Percentiles rank a stretch among this genome's conserved stretches.
Evolutionary conservation across 1,140 invertebrate genomes (phyloP).

Genomic region (Drosophila pseudoananassae): DNA sequence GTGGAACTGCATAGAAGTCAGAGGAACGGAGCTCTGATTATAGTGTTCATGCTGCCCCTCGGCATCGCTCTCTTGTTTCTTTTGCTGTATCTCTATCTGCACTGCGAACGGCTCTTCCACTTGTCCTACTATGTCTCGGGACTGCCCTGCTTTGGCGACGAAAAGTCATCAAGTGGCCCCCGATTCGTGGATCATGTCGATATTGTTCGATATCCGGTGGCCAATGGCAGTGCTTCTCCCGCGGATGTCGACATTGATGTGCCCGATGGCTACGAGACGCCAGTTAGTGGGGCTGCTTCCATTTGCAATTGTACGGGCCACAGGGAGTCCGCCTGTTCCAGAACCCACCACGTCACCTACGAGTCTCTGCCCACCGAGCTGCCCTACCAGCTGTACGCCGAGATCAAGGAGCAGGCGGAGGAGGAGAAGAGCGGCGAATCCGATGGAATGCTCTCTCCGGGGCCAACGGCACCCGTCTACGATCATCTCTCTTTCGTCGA

Average conservation of each 20-base stretch:
- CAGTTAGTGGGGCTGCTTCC: slow-evolving; percentile 60
- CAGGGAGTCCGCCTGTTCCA: slow-evolving; percentile 52
- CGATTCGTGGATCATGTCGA: slow-evolving; percentile 75
- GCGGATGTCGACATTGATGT: slow-evolving; percentile 32
- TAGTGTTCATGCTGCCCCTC: slow-evolving; percentile 77
- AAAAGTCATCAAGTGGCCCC: slow-evolving; percentile 29
- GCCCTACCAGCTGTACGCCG: slow-evolving; percentile 71
- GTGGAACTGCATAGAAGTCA: slow-evolving; percentile 68
- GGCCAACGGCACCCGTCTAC: slow-evolving; percentile 58
- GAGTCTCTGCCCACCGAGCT: slow-evolving; percentile 58
- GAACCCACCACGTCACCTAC: slow-evolving; percentile 73
- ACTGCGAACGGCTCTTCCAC: slow-evolving; percentile 78
- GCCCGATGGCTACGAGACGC: slow-evolving; percentile 75
- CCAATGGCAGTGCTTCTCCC: slow-evolving; percentile 42
- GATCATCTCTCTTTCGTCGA: slow-evolving; percentile 60
- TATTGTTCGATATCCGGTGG: slow-evolving; percentile 68
- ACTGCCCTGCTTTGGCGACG: slow-evolving; percentile 55
- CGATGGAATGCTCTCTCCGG: not conserved
- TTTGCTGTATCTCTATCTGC: slow-evolving; percentile 73
- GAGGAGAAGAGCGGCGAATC: slow-evolving; percentile 1
- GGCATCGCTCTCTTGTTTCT: slow-evolving; percentile 75
- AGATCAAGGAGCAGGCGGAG: slow-evolving; percentile 61
- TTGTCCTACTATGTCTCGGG: slow-evolving; percentile 65
- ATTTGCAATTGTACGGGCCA: slow-evolving; percentile 68
- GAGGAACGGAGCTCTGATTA: slow-evolving; percentile 65